These are phyloP conservation scores for Bradypus variegatus DNA, from an alignment of 2,797 vertebrate species.

Conservation along the genomic window DNA sequence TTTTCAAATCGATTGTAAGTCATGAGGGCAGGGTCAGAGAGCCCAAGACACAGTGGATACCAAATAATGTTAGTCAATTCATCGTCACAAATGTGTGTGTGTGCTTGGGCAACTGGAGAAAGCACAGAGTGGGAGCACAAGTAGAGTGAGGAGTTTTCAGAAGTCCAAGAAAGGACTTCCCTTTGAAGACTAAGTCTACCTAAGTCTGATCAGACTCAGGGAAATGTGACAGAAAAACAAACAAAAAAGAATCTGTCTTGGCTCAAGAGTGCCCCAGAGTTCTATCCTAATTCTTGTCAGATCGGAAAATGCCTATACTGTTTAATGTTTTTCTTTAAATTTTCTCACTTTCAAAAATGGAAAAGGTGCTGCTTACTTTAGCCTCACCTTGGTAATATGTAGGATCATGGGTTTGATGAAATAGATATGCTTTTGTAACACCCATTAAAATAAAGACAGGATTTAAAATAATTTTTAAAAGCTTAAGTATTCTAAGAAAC, in stretches of 20 bases:
- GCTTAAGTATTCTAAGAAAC: not conserved
- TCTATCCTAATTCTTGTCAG: not conserved
- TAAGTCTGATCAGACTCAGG: not conserved
- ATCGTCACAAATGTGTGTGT: not conserved
- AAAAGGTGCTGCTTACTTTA: not conserved
- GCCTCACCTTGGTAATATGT: not conserved
- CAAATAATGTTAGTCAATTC: not conserved
- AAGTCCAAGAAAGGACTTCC: not conserved
- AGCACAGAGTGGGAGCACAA: not conserved
- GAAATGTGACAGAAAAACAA: not conserved
- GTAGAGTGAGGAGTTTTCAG: not conserved
- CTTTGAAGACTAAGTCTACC: not conserved
- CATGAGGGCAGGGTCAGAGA: not conserved
- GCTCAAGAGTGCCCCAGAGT: not conserved
- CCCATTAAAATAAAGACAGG: not conserved
- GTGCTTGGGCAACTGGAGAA: not conserved
- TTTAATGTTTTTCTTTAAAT: conserved; percentile 8
- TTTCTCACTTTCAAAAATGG: conserved; percentile 6
- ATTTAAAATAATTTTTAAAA: not conserved
- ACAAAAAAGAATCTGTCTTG: not conserved
- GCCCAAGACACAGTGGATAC: not conserved
- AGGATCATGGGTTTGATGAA: not conserved
- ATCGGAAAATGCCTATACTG: not conserved
- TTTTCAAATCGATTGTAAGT: not conserved
- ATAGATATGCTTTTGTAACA: not conserved